Base-by-base conservation (phyloP, 2,797 vertebrate genomes). In the Dicrostonyx torquatus region DNA sequence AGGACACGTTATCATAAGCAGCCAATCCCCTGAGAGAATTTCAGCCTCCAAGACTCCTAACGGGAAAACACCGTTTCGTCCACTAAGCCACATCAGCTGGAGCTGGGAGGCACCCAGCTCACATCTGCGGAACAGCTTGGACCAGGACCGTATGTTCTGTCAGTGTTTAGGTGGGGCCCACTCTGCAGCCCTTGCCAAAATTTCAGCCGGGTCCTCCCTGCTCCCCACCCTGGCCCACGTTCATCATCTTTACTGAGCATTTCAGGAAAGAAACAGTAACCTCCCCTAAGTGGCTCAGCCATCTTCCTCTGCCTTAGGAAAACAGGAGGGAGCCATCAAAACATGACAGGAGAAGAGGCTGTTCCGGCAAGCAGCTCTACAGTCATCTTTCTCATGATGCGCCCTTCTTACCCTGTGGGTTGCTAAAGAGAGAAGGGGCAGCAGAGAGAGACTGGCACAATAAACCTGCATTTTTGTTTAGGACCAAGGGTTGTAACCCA, bases 121-220 rank as follows among this genome's bases (percentile, higher is more conserved):
- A 83, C 96, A 94, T 96, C 95, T 95, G 97, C 1, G 20, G 83
- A 95, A 92, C 92, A 82, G 72, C 95, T 95, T 95, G 95, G 96
- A 75, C 90, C 31, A 43, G 93, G 91, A 90, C 93, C 83, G 11
- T 9, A 86, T 93, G 92, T 96, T 94, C 96, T 43, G 93, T 92
- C 94, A 95, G 95, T 84, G 72, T 80, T 86, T 95, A 97, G 97
- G 97, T 91, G 96, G 97, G 93, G 95, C 94, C 88, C 95, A 37
- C 91, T 84, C 6, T 0, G n/a, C 5, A 58, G 53, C 48, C 75
- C 18, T 31, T 0, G 93, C 95, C 95, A 93, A 95, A 90, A 87
- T 48, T 96, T 95, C 87, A 85, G 78, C 79, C 0, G 22, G 95
- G 95, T 87, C 96, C 88, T 91, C 53, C 83, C 95, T 96, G 85